These are phyloP conservation scores for Huso huso DNA, from an alignment of 2,797 vertebrate genomes.

Conservation along the genomic window DNA sequence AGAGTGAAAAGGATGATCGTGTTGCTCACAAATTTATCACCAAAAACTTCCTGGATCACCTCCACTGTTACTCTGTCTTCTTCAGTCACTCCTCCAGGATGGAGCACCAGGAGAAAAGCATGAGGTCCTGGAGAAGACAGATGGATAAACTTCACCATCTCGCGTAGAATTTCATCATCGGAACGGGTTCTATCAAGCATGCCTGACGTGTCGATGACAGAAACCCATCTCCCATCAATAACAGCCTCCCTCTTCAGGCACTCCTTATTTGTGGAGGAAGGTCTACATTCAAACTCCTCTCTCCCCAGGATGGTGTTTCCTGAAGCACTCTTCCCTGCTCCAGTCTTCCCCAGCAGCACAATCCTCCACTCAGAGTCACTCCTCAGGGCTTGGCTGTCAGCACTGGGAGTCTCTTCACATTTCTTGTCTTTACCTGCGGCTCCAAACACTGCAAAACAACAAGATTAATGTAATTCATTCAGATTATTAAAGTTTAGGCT, in stretches of 20 bases:
- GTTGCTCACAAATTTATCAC: constrained; percentile 19
- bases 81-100: constrained; percentile 5
- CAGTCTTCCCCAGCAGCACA: constrained; percentile 27
- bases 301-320: constrained; percentile 21
- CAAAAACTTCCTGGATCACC: constrained; percentile 21
- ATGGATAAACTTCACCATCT: constrained; percentile 21
- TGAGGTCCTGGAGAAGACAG: constrained; percentile 23
- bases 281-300: not conserved
- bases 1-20: constrained; percentile 24
- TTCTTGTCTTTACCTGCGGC: no score
- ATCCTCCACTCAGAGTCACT: constrained; percentile 2
- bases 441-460: no score
- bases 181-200: constrained; percentile 14
- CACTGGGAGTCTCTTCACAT: no score
- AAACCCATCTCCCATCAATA: not conserved
- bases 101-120: constrained; percentile 21
- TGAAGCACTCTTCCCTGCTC: constrained; percentile 24
- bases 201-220: constrained; percentile 22
- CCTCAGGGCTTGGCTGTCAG: no score
- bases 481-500: no score
- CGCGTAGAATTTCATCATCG: constrained; percentile 10
- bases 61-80: constrained; percentile 21
- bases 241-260: not conserved
- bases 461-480: no score
- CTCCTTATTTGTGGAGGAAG: constrained; percentile 14